Base-by-base conservation (phyloP, 2,888 invertebrate species). In the Phaonia tiefii region DNA sequence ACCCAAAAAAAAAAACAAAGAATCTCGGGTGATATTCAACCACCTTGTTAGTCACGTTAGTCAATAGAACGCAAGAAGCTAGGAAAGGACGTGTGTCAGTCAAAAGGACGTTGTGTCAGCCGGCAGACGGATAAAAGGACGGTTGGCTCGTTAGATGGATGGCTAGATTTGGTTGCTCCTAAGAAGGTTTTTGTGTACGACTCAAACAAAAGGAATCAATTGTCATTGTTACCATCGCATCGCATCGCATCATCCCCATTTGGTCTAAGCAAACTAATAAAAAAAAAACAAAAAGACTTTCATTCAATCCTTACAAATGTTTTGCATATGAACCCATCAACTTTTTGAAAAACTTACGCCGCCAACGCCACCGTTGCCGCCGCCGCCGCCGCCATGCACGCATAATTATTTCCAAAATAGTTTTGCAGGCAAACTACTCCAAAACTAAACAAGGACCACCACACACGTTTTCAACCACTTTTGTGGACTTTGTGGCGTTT, bases 371-470 rank as follows among this genome's bases (percentile, higher is more conserved):
- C 31, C 31, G 3, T 31, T 31, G 31, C 31, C 31, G 3, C 20
- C 39, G 20, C 60, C 58, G 15, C 49, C 49, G 15, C 3, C 60
- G 39, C 17, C 63, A 42, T 63, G 42, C 11, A 63, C 63, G 63
- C 63, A 63, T 63, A 63, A 63, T 63, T 63, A 63, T 63, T 63
- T 22, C 42, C 4, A 60, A 42, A 63, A 63, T 63, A 63, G 63
- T 63, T 63, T 63, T 42, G 17, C 26, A n/a, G 54, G 26, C 15
- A 63, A 42, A 63, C 60, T 60, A 60, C 60, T 60, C 39, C 42
- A 63, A 63, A 63, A 63, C 63, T 63, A 63, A 63, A 63, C 63
- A 63, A 63, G 13, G 39, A 39, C 39, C 39, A 63, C 11, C 63
- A 15, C 42, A 63, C 63, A 42, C 20, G 15, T 63, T 63, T 63